A percentile compares a stretch with the other conserved stretches of the same genome.
Evolutionary conservation across 2,113 vertebrate species (phyloP).

Genomic region (Melanostigma gelatinosum): DNA sequence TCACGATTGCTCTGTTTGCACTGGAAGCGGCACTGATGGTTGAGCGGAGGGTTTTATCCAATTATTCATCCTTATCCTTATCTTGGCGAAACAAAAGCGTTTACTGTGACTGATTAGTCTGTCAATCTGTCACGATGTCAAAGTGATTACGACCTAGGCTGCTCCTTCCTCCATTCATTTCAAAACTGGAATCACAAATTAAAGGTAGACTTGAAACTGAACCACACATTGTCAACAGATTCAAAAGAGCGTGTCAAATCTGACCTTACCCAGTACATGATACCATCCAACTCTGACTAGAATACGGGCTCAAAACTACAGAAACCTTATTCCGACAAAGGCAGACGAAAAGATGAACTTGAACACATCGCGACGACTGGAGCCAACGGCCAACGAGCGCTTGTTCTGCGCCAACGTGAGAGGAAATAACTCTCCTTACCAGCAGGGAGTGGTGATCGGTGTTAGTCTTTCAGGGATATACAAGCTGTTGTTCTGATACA

Average conservation of each 20-base stretch:
- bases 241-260: background rate
- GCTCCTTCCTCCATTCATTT: background rate
- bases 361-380: too few species aligned
- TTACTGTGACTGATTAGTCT: background rate
- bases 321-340: too few species aligned
- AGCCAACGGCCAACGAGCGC: too few species aligned
- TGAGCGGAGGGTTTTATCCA: background rate
- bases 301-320: too few species aligned
- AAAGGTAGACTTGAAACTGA: background rate
- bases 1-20: background rate
- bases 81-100: background rate
- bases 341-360: too few species aligned
- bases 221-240: background rate
- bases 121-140: background rate
- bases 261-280: background rate
- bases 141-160: background rate
- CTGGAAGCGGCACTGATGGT: background rate
- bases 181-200: background rate
- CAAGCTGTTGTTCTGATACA: too few species aligned
- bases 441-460: too few species aligned
- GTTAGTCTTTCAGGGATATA: too few species aligned
- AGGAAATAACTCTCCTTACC: too few species aligned
- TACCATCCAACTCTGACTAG: too few species aligned
- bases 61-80: background rate
- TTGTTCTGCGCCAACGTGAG: too few species aligned